A percentile compares a stretch with the other conserved stretches of the same genome.
These are phyloP conservation scores for Mesorhabditis belari DNA, from an alignment of 2,888 invertebrate genomes.

Conservation along the genomic window DNA sequence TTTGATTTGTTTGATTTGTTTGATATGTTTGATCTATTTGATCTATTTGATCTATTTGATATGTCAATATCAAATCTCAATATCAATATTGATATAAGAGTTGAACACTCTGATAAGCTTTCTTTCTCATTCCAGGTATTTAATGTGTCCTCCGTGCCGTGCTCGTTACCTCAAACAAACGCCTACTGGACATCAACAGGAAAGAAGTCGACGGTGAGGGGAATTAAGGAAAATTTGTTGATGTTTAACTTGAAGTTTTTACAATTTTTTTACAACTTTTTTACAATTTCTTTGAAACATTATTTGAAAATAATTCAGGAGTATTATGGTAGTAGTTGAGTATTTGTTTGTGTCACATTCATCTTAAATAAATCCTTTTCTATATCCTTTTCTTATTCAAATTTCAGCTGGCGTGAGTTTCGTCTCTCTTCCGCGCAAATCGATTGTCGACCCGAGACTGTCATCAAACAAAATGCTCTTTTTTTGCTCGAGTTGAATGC, in stretches of 20 bases:
- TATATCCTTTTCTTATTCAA: background rate
- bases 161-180: slow-evolving; percentile 65
- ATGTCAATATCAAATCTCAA: background rate
- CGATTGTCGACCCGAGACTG: slow-evolving; percentile 34
- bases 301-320: too few species aligned
- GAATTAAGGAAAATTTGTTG: too few species aligned
- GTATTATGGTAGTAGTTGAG: background rate
- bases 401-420: slow-evolving; percentile 35
- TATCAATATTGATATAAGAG: background rate
- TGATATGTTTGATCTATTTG: too few species aligned
- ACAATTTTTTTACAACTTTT: background rate
- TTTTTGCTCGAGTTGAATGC: slow-evolving; percentile 74
- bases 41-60: background rate
- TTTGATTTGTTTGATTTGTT: too few species aligned
- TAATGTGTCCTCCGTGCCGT: slow-evolving; percentile 82
- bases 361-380: background rate
- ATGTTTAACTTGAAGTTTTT: too few species aligned
- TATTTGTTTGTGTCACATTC: background rate
- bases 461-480: slow-evolving; percentile 84
- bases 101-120: background rate
- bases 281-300: background rate
- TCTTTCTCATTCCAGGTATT: slow-evolving; percentile 61
- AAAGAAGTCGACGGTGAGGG: slow-evolving; percentile 19
- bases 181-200: slow-evolving; percentile 33
- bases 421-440: slow-evolving; percentile 27